Conservation (phyloP, 2,113 vertebrate genomes). For the Caretta caretta region DNA sequence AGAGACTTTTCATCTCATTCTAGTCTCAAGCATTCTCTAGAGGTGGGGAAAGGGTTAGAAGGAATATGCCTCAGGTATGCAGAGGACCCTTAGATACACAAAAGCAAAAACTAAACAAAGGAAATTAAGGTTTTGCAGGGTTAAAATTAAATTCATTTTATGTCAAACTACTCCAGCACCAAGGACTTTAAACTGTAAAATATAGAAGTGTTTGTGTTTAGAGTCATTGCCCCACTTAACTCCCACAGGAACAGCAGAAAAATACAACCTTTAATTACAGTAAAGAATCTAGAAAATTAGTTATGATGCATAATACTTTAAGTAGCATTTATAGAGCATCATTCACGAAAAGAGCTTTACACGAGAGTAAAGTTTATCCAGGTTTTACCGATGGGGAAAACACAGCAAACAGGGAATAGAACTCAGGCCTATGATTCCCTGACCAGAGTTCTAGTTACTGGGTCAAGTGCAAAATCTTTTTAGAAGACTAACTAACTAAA, state of each 20-base stretch:
- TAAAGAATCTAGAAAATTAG: background rate
- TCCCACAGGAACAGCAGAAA: background rate
- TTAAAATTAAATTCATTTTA: background rate
- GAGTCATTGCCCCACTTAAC: background rate
- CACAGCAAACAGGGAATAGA: background rate
- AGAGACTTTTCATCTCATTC: background rate
- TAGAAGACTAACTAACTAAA: background rate
- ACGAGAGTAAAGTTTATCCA: background rate
- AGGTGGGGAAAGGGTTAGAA: background rate
- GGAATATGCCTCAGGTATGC: background rate
- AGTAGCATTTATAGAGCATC: background rate
- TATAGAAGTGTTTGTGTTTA: conserved; percentile 60
- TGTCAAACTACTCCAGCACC: background rate
- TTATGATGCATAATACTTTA: background rate
- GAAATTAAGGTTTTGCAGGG: background rate
- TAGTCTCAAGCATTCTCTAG: background rate
- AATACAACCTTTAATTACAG: background rate
- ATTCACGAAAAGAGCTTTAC: background rate
- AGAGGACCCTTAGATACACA: background rate
- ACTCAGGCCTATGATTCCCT: background rate
- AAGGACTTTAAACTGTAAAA: background rate
- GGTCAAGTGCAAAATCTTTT: background rate
- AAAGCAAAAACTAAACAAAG: background rate
- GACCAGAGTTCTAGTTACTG: background rate
- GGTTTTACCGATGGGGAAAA: background rate